These are phyloP conservation scores for Troides oblongomaculatus DNA, from an alignment of 2,888 invertebrate species.

Conservation along the genomic window DNA sequence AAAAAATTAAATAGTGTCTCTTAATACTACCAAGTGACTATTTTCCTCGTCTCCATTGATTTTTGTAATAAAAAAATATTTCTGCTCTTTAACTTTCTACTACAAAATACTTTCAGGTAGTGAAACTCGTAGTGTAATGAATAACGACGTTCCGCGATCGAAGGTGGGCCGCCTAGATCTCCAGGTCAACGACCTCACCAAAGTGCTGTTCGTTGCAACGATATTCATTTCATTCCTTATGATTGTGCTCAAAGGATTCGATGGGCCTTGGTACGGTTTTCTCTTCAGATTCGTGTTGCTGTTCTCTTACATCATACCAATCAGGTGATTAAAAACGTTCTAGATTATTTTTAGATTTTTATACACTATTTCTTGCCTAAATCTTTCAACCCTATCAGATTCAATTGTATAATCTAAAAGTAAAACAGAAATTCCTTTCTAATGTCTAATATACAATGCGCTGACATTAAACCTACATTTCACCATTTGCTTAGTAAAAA, in stretches of 20 bases:
- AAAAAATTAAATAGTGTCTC: too few relatives aligned
- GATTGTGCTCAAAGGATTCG: conserved; percentile 98
- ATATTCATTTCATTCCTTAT: conserved; percentile 94
- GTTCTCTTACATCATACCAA: conserved; percentile 99
- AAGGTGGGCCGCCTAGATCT: conserved; percentile 97
- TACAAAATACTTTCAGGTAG: conserved; percentile 79
- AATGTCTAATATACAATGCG: too few relatives aligned
- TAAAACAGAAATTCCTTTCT: too few relatives aligned
- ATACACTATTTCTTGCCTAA: too few relatives aligned
- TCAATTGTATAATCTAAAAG: too few relatives aligned
- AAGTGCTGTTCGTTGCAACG: conserved; percentile 95
- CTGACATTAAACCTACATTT: too few relatives aligned
- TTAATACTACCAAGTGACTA: too few relatives aligned
- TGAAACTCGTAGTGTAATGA: conserved; percentile 99
- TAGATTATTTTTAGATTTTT: background rate
- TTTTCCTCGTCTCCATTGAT: too few relatives aligned
- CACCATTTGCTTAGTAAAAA: too few relatives aligned
- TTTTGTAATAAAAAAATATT: too few relatives aligned
- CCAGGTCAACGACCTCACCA: conserved; percentile 98
- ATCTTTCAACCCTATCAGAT: too few relatives aligned
- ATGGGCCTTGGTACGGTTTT: conserved; percentile 97
- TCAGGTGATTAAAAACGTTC: conserved; percentile 81
- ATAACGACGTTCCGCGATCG: conserved; percentile 96
- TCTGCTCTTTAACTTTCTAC: background rate
- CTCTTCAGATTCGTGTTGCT: conserved; percentile 97